Conservation (phyloP, 2,113 vertebrate species). For the Labeo catla region DNA sequence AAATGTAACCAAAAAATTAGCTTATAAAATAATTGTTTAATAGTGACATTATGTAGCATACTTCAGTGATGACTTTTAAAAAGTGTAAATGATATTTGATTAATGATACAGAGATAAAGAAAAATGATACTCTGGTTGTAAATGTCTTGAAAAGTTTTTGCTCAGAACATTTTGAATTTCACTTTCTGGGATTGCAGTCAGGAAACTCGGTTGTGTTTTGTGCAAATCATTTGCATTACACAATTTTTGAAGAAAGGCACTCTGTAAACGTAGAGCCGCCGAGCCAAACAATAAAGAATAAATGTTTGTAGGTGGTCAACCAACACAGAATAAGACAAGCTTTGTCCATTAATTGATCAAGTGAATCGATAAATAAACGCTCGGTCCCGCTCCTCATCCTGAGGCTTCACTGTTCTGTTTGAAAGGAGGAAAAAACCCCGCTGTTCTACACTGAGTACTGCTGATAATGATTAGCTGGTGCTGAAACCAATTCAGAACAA, state of each 20-base stretch:
- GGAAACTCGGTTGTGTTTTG: not conserved
- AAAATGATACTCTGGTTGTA: not conserved
- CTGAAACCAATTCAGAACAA: constrained; percentile 40
- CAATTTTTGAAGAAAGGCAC: not conserved
- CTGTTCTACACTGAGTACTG: constrained; percentile 31
- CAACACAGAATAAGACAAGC: not conserved
- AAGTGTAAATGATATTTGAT: not conserved
- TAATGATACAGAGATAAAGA: not conserved
- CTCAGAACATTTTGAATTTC: not conserved
- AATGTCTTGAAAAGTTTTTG: not conserved
- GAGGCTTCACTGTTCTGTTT: constrained; percentile 23
- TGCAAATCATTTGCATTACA: not conserved
- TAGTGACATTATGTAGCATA: no score
- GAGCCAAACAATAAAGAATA: not conserved
- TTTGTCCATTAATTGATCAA: constrained; percentile 11
- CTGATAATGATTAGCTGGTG: constrained; percentile 53
- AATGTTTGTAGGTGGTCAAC: not conserved
- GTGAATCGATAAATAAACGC: not conserved
- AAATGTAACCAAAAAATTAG: no score
- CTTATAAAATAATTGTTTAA: no score
- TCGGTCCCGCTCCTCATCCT: not conserved
- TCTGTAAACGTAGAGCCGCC: not conserved
- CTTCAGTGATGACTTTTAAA: not conserved
- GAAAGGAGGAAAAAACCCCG: constrained; percentile 27
- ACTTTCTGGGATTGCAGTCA: not conserved